Evolutionary conservation across 2,113 vertebrate species (phyloP), one percentile per base, ranked within the genome.

Genomic region (Oreotragus oreotragus): DNA sequence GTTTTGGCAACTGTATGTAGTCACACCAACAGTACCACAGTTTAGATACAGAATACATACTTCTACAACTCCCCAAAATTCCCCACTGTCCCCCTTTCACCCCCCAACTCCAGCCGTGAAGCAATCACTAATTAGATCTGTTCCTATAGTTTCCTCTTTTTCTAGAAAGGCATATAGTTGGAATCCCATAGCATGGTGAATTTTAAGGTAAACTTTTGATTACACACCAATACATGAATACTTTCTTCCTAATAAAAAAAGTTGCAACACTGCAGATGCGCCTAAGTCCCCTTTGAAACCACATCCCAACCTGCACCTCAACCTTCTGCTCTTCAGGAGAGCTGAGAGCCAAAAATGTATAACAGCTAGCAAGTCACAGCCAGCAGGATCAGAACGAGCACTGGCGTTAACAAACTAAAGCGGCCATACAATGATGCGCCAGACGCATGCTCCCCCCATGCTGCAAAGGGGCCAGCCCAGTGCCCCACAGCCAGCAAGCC

Each of bases 341-440:
- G 60, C 36, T 36, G 16, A 70, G 6, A 66, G 45, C 60, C 51
- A 85, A 88, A 45, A 36, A 11, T 0, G 60, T 21, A 25, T 30
- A 15, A 14, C 43, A 62, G 70, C 45, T 0, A 11, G 30, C 53
- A 19, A 55, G 62, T 25, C 19, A 17, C 9, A 7, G 62, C 51
- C 88, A 84, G 12, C 23, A 19, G 16, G 49, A 73, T 62, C 87
- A 28, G 57, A 58, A 47, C 5, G 11, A 49, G 62, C 49, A 43
- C 85, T 12, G 39, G 30, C 11, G 1, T 70, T 30, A 57, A 73
- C 80, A 43, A n/a, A 73, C 76, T 14, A 58, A 28, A 33, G 13
- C 0, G n/a, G 45, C 43, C 49, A 23, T 7, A n/a, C 0, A 0
- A 70, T 58, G 51, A 70, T 13, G 1, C 0, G 27, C 14, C 0